A percentile compares a stretch with the other conserved stretches of the same genome.
Evolutionary conservation across 2,797 vertebrate genomes (phyloP).

Genomic region (Pseudotriccus pelzelni): DNA sequence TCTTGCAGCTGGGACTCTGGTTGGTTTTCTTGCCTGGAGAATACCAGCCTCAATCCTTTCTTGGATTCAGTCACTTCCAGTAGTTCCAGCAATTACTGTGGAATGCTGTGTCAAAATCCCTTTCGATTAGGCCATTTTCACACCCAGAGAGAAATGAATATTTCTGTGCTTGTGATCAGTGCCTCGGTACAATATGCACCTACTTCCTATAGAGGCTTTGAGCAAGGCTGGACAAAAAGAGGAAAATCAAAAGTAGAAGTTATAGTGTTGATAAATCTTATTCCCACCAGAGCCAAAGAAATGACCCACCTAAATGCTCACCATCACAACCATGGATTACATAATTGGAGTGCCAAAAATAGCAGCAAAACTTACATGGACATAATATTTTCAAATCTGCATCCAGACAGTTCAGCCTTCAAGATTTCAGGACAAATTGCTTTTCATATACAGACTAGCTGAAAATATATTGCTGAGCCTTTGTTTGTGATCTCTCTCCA

Average conservation of each 20-base stretch:
- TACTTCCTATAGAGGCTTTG: not conserved
- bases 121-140: not conserved
- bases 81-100: not conserved
- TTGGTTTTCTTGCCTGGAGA: not conserved
- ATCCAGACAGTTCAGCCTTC: not conserved
- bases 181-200: not conserved
- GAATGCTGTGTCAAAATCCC: not conserved
- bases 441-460: conserved; percentile 4
- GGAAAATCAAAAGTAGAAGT: not conserved
- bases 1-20: not conserved
- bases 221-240: not conserved
- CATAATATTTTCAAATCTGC: not conserved
- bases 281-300: not conserved
- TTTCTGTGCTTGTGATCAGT: not conserved
- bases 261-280: not conserved
- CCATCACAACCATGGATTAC: not conserved
- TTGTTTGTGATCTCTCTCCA: not conserved
- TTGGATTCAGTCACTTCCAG: not conserved
- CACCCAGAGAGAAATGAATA: not conserved
- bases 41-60: not conserved
- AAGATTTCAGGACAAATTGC: not conserved
- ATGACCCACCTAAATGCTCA: not conserved
- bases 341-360: not conserved
- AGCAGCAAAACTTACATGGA: not conserved
- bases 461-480: conserved; percentile 13